Evolutionary conservation across 2,888 invertebrate genomes (phyloP), one percentile per base, ranked within the genome.

Genomic region (Lycaena phlaeas): DNA sequence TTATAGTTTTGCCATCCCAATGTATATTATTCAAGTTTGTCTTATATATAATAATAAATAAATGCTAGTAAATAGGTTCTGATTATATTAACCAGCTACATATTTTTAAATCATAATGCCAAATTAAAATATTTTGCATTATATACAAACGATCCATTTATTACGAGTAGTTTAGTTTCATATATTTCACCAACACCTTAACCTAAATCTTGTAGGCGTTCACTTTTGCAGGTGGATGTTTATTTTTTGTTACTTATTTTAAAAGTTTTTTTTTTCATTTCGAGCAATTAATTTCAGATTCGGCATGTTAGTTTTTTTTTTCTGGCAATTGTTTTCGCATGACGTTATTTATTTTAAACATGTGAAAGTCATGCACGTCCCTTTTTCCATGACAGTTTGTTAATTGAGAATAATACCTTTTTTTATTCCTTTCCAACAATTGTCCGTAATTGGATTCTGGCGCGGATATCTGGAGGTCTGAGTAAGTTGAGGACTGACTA

Each of bases 401-500:
- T 48, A 49, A 51, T 45, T 54, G 55, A 52, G 52, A 61, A 77
- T 82, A 81, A 82, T 82, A 74, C 75, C 73, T 77, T 75, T 69
- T n/a, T 70, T 54, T 56, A 57, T 55, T 56, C 59, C 60, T 64
- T 69, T 54, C 70, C 61, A 59, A 70, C 70, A 65, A 75, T 81
- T 81, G 84, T 84, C 82, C 82, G 79, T 64, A 62, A 70, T 71
- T 81, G 84, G 84, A 78, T 76, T 61, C 63, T 76, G 68, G 72
- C 73, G 67, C 82, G 81, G 64, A 66, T 81, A 59, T 59, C 61
- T 82, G 84, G 84, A 84, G 84, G 84, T 74, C 62, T 84, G 58
- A 84, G 84, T 84, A 84, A 84, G 84, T 84, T 62, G 57, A 48
- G 48, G 39, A 31, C 36, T 12, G 45, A 43, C 38, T 34, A 42